Percentiles rank a stretch among this genome's conserved stretches.
Evolutionary conservation across 2,888 invertebrate genomes (phyloP).

Genomic region (Aleiodes leptofemur): DNA sequence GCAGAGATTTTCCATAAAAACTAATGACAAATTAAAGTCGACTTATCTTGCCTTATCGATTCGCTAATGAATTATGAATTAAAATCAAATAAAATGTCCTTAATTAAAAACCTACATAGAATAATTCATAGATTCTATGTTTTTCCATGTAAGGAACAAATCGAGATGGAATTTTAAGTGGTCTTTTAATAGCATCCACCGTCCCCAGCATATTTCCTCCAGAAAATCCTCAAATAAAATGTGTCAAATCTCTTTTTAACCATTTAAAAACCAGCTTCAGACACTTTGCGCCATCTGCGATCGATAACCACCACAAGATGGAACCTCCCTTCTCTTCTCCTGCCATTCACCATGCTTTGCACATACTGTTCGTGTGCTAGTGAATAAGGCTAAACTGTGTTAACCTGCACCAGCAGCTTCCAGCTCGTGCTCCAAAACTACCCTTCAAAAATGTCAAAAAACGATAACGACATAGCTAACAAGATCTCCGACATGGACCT

Average conservation of each 20-base stretch:
- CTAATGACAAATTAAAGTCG: not conserved
- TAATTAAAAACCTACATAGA: slow-evolving; percentile 76
- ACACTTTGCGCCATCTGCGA: not conserved
- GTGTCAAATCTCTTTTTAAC: not conserved
- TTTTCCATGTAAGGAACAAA: slow-evolving; percentile 82
- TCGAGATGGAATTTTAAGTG: slow-evolving; percentile 67
- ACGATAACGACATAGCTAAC: slow-evolving; percentile 56
- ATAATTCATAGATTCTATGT: slow-evolving; percentile 80
- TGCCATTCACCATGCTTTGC: slow-evolving; percentile 2
- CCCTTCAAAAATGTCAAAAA: slow-evolving; percentile 59
- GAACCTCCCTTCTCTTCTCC: slow-evolving; percentile 12
- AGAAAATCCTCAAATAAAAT: not conserved
- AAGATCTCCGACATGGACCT: slow-evolving; percentile 66
- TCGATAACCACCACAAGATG: slow-evolving; percentile 24
- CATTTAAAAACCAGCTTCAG: not conserved
- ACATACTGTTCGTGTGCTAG: not conserved
- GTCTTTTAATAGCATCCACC: slow-evolving; percentile 54
- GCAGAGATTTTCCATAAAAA: too few species aligned
- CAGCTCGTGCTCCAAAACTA: slow-evolving; percentile 6
- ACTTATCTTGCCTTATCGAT: not conserved
- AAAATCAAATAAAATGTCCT: too few species aligned
- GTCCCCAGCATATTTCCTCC: slow-evolving; percentile 50
- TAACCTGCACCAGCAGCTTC: not conserved
- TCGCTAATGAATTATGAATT: too few species aligned
- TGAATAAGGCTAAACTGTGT: not conserved